phyloP scores from a whole-genome alignment of 2,797 vertebrate species.

The Anguilla marmorata region DNA sequence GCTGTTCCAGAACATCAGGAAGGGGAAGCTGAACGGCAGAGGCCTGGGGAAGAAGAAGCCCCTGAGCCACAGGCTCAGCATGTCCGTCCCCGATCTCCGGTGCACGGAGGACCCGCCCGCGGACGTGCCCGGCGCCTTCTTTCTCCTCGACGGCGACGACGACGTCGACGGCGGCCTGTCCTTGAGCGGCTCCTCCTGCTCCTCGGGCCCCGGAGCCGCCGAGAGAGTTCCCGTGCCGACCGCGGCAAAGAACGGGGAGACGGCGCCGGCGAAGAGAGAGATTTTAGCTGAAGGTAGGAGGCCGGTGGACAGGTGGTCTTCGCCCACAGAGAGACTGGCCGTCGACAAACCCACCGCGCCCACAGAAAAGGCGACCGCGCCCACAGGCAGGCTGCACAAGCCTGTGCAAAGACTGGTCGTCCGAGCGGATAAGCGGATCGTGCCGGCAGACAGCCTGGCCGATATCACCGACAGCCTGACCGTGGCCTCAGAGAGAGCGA shows the following conservation, averaged over 20 bases:
- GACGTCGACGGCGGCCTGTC: constrained; percentile 6
- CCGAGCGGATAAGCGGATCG: neutral
- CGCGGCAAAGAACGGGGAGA: neutral
- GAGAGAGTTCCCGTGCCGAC: neutral
- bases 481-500: neutral
- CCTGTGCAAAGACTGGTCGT: neutral
- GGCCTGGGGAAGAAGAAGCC: constrained; percentile 45
- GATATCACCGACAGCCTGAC: neutral
- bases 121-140: neutral
- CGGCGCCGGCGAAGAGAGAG: neutral
- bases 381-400: neutral
- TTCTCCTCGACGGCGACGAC: neutral
- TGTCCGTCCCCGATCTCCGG: constrained; percentile 72
- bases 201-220: neutral
- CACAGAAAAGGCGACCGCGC: constrained; percentile 31
- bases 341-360: neutral
- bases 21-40: constrained; percentile 56
- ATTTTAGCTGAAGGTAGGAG: neutral
- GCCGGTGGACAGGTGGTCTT: neutral
- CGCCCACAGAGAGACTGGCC: neutral
- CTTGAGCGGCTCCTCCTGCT: constrained; percentile 36
- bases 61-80: constrained; percentile 64
- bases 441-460: neutral
- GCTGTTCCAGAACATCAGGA: constrained; percentile 57
- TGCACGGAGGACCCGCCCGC: constrained; percentile 15